A percentile compares a stretch with the other conserved stretches of the same genome.
Conservation (phyloP, 2,113 vertebrate genomes). For the Thinocorus orbignyianus region DNA sequence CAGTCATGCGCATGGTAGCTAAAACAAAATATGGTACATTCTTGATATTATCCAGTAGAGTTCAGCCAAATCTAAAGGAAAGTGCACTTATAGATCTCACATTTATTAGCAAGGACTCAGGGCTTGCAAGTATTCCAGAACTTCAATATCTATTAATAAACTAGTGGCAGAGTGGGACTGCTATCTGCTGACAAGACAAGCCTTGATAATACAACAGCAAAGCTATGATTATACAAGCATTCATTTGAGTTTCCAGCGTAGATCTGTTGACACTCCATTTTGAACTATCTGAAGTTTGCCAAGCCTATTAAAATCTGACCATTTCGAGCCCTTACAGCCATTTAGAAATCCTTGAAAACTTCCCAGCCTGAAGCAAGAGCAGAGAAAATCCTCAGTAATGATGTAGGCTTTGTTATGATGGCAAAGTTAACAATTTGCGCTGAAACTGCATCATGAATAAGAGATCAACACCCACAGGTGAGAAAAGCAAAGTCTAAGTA, state of each 20-base stretch:
- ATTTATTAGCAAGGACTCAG: conserved; percentile 63
- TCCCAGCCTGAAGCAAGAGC: background rate
- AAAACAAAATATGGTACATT: background rate
- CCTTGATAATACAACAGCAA: conserved; percentile 64
- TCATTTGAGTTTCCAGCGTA: conserved; percentile 26
- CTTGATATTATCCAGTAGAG: background rate
- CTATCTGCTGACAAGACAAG: conserved; percentile 72
- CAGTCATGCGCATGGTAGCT: background rate
- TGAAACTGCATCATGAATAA: background rate
- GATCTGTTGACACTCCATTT: conserved; percentile 19
- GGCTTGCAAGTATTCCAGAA: conserved; percentile 71
- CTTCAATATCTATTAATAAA: conserved; percentile 78
- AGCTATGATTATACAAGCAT: conserved; percentile 59
- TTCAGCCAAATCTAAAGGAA: background rate
- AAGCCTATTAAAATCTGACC: background rate
- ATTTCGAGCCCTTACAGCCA: background rate
- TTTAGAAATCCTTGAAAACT: background rate
- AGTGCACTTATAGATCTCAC: conserved; percentile 41
- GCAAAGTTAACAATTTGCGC: background rate
- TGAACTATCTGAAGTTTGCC: conserved; percentile 1
- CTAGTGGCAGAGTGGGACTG: conserved; percentile 62
- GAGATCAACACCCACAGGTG: background rate
- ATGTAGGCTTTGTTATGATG: background rate
- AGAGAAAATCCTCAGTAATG: background rate
- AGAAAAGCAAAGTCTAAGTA: background rate